phyloP scores from a whole-genome alignment of 2,888 invertebrate species.

The Parnassius mnemosyne region DNA sequence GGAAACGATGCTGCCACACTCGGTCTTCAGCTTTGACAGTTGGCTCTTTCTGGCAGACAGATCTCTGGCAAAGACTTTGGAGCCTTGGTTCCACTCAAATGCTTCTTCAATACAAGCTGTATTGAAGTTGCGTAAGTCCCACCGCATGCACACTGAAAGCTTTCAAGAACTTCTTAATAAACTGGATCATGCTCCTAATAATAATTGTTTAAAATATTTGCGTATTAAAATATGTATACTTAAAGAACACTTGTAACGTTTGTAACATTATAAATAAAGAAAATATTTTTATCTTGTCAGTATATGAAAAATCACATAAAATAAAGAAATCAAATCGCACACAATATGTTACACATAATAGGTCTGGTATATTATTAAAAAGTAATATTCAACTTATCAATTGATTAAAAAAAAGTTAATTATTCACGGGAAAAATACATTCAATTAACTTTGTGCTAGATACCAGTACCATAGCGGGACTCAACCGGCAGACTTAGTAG shows the following conservation, averaged over 20 bases:
- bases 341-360: slow-evolving; percentile 9
- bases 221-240: too few relatives aligned
- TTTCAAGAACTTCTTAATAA: too few relatives aligned
- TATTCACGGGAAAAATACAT: slow-evolving; percentile 46
- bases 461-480: slow-evolving; percentile 62
- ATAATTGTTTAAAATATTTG: too few relatives aligned
- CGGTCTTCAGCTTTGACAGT: too few relatives aligned
- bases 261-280: slow-evolving; percentile 12
- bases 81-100: too few relatives aligned
- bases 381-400: slow-evolving; percentile 24
- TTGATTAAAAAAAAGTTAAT: slow-evolving; percentile 29
- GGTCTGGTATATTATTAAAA: slow-evolving; percentile 28
- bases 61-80: too few relatives aligned
- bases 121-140: too few relatives aligned
- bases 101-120: too few relatives aligned
- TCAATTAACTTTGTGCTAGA: slow-evolving; percentile 57
- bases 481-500: slow-evolving; percentile 75
- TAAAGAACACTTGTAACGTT: neutral
- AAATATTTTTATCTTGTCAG: slow-evolving; percentile 9
- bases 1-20: too few relatives aligned
- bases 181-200: too few relatives aligned
- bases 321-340: slow-evolving; percentile 13
- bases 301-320: slow-evolving; percentile 12
- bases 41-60: too few relatives aligned
- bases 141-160: too few relatives aligned